A percentile compares a stretch with the other conserved stretches of the same genome.
Evolutionary conservation across 2,888 invertebrate genomes (phyloP).

Genomic region (Parthenolecanium corni): DNA sequence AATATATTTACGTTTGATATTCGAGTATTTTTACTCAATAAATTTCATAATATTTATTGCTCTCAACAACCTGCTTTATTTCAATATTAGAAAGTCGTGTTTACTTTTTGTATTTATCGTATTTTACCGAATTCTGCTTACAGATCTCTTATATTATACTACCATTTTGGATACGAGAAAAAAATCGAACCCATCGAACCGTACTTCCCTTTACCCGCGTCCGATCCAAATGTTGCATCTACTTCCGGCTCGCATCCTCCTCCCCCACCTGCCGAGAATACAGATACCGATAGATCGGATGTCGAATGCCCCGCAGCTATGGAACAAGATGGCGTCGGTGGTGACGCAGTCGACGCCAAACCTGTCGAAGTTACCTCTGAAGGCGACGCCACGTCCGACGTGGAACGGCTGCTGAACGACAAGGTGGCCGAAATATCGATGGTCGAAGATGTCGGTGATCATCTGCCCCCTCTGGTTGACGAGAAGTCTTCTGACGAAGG

Average conservation of each 20-base stretch:
- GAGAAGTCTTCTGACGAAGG: background rate
- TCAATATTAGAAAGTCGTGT: background rate
- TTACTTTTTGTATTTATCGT: background rate
- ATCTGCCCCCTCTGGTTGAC: background rate
- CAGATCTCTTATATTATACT: conserved; percentile 45
- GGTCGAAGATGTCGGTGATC: background rate
- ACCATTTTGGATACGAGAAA: conserved; percentile 52
- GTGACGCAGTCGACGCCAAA: background rate
- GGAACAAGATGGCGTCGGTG: background rate
- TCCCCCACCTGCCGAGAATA: background rate
- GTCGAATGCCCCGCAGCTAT: background rate
- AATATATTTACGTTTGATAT: too few relatives aligned
- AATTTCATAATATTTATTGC: too few relatives aligned
- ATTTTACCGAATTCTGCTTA: conserved; percentile 30
- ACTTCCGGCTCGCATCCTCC: background rate
- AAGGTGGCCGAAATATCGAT: conserved; percentile 17
- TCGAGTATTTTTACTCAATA: too few relatives aligned
- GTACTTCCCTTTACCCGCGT: too few relatives aligned
- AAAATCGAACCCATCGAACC: background rate
- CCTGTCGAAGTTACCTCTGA: background rate
- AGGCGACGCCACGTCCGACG: background rate
- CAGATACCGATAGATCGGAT: background rate
- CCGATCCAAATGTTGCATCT: background rate
- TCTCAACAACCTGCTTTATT: too few relatives aligned
- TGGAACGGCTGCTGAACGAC: conserved; percentile 9